Evolutionary conservation across 1,140 invertebrate species (phyloP).

Genomic region (Drosophila takahashii): DNA sequence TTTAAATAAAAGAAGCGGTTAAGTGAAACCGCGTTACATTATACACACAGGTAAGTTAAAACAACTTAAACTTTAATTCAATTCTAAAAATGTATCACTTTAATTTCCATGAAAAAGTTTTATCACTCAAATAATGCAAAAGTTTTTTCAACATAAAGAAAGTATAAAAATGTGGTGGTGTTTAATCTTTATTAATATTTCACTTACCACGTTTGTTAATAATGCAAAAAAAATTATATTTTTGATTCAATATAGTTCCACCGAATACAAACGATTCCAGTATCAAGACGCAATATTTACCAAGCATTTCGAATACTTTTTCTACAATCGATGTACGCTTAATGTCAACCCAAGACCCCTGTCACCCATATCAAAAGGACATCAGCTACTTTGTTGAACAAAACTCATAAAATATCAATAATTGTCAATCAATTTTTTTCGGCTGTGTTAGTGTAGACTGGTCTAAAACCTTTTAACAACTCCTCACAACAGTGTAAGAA

Average conservation of each 20-base stretch:
- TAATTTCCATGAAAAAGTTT: neutral
- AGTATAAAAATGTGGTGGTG: no score
- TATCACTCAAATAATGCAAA: no score
- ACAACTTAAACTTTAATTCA: neutral
- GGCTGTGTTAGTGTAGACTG: conserved; percentile 9
- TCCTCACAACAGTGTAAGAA: conserved; percentile 5
- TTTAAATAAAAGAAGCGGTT: neutral
- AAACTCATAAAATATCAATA: conserved; percentile 67
- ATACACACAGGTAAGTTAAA: neutral
- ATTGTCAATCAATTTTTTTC: conserved; percentile 60
- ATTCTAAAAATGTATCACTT: no score
- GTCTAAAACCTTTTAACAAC: conserved; percentile 7
- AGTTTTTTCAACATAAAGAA: no score
- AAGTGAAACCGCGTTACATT: neutral
- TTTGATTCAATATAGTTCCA: no score
- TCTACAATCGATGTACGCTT: neutral
- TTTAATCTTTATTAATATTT: no score
- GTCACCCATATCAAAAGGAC: conserved; percentile 48
- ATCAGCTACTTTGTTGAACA: conserved; percentile 41
- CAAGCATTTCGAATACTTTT: no score
- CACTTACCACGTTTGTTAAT: no score
- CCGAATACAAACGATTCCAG: no score
- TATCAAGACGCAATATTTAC: neutral
- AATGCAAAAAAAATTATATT: no score
- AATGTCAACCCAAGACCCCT: conserved; percentile 20